A percentile compares a stretch with the other conserved stretches of the same genome.
Evolutionary conservation across 2,888 invertebrate species (phyloP).

Genomic region (Phaonia tiefii): DNA sequence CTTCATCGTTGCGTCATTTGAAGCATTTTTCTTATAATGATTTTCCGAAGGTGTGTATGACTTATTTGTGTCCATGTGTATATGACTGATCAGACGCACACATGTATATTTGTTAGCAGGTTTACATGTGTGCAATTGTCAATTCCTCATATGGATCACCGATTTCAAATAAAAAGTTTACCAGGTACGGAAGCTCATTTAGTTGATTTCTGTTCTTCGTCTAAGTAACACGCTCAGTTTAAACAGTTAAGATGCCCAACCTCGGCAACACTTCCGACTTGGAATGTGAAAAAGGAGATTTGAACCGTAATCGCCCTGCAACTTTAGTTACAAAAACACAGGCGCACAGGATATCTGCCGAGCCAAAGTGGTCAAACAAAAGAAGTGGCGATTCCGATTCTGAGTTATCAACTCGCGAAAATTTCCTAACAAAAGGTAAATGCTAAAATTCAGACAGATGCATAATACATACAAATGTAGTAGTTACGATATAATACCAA

Average conservation of each 20-base stretch:
- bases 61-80: neutral
- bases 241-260: constrained; percentile 75
- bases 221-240: neutral
- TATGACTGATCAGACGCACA: neutral
- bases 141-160: neutral
- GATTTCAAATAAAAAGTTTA: constrained; percentile 28
- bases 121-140: too few relatives aligned
- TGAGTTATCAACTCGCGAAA: constrained; percentile 88
- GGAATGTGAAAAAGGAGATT: constrained; percentile 79
- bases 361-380: constrained; percentile 79
- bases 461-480: too few relatives aligned
- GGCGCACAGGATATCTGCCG: constrained; percentile 77
- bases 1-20: too few relatives aligned
- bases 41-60: constrained; percentile 26
- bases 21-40: too few relatives aligned
- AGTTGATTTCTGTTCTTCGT: constrained; percentile 42
- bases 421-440: constrained; percentile 88
- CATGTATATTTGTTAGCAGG: neutral
- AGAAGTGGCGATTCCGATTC: constrained; percentile 89
- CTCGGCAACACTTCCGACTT: constrained; percentile 79
- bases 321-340: constrained; percentile 77
- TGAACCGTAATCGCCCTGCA: constrained; percentile 73
- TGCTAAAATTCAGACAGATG: too few relatives aligned
- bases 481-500: too few relatives aligned
- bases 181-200: constrained; percentile 18